These are phyloP conservation scores for Chaetodon trifascialis DNA, from an alignment of 2,113 vertebrate genomes.

Conservation along the genomic window DNA sequence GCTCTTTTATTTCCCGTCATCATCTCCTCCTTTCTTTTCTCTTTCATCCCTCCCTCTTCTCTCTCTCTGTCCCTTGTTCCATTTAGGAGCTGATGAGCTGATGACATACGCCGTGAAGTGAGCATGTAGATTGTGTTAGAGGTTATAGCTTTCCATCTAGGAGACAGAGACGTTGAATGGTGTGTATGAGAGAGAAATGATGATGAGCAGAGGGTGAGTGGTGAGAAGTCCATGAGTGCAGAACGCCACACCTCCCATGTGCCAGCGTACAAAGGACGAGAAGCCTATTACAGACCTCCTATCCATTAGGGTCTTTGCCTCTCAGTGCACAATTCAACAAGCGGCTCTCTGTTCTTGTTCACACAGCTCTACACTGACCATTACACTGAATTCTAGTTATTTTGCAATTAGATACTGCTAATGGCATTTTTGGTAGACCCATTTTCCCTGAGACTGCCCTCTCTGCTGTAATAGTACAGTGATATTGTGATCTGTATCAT, in stretches of 20 bases:
- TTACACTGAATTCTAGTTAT: background rate
- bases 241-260: slow-evolving; percentile 23
- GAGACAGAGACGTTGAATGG: slow-evolving; percentile 28
- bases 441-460: background rate
- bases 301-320: slow-evolving; percentile 48
- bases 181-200: slow-evolving; percentile 26
- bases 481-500: background rate
- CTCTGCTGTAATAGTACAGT: background rate
- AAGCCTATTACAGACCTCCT: slow-evolving; percentile 24
- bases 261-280: slow-evolving; percentile 24
- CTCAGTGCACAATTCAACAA: slow-evolving; percentile 36
- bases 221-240: slow-evolving; percentile 45
- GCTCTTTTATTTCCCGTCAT: background rate
- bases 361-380: background rate
- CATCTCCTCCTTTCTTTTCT: background rate
- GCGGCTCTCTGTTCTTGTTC: slow-evolving; percentile 23
- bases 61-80: slow-evolving; percentile 3
- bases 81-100: background rate
- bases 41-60: background rate
- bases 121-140: slow-evolving; percentile 28
- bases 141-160: slow-evolving; percentile 9
- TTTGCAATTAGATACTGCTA: background rate
- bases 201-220: slow-evolving; percentile 35
- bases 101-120: slow-evolving; percentile 13
- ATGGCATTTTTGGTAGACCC: background rate